These are phyloP conservation scores for Platypus cylindrus DNA, from an alignment of 2,888 invertebrate species.

Conservation along the genomic window DNA sequence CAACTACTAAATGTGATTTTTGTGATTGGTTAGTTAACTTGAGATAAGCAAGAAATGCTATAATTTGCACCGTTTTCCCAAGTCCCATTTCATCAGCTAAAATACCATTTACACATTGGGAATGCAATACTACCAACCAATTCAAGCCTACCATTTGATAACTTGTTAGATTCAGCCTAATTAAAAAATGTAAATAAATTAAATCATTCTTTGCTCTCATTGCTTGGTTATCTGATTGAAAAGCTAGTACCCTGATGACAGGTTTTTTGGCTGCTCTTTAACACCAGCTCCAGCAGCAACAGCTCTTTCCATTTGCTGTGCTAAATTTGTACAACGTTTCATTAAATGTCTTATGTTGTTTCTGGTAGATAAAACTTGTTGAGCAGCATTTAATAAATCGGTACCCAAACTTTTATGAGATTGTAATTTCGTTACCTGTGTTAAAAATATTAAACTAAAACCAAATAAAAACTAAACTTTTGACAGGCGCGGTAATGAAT, in stretches of 20 bases:
- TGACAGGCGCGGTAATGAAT: no score
- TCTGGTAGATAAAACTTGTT: constrained; percentile 53
- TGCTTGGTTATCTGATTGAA: neutral
- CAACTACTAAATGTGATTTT: constrained; percentile 84
- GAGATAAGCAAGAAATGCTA: constrained; percentile 79
- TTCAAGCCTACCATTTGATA: constrained; percentile 86
- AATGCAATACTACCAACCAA: constrained; percentile 83
- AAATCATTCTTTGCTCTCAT: neutral
- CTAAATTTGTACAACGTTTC: constrained; percentile 73
- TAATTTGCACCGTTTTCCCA: constrained; percentile 90
- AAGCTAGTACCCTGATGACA: constrained; percentile 54
- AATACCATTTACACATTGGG: constrained; percentile 84
- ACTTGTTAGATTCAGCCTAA: constrained; percentile 62
- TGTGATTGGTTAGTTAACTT: constrained; percentile 61
- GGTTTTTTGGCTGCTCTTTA: constrained; percentile 57
- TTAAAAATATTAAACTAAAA: no score
- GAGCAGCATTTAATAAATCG: constrained; percentile 70
- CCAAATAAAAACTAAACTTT: no score
- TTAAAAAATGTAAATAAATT: constrained; percentile 1
- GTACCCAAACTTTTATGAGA: constrained; percentile 57
- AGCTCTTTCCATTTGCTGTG: constrained; percentile 65
- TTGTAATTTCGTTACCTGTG: constrained; percentile 60
- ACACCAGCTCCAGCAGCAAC: constrained; percentile 66
- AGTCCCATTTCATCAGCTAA: constrained; percentile 96
- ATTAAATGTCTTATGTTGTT: constrained; percentile 67